Percentiles rank a stretch among this genome's conserved stretches.
phyloP scores from a whole-genome alignment of 2,797 vertebrate genomes.

The Pitangus sulphuratus region DNA sequence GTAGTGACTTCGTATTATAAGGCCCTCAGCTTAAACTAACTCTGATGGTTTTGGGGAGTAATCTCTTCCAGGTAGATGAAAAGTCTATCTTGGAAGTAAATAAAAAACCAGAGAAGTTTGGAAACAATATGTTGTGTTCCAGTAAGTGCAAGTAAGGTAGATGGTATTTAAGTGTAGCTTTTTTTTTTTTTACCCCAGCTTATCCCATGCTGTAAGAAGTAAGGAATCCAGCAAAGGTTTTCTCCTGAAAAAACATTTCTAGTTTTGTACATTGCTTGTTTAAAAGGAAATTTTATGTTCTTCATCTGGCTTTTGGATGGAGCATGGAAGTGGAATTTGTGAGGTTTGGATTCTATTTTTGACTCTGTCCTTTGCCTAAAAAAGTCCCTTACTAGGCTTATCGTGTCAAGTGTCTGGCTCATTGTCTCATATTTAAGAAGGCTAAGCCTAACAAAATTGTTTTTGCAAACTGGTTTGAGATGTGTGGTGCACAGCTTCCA shows the following conservation, averaged over 20 bases:
- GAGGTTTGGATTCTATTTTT: constrained; percentile 34
- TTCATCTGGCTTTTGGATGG: not conserved
- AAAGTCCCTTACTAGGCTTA: not conserved
- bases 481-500: not conserved
- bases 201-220: constrained; percentile 32
- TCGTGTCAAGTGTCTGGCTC: not conserved
- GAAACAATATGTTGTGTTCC: constrained; percentile 3
- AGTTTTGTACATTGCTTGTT: constrained; percentile 5
- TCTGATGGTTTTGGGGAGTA: not conserved
- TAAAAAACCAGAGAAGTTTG: not conserved
- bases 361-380: constrained; percentile 16
- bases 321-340: not conserved
- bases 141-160: constrained; percentile 40
- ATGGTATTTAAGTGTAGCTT: not conserved
- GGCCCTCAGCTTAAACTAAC: not conserved
- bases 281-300: constrained; percentile 45
- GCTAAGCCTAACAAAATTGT: not conserved
- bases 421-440: not conserved
- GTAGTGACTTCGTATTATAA: not conserved
- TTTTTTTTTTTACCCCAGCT: not conserved
- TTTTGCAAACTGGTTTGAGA: not conserved
- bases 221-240: constrained; percentile 50
- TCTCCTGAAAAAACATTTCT: not conserved
- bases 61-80: not conserved
- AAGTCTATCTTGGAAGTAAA: constrained; percentile 4